Percentiles rank a stretch among this genome's conserved stretches.
phyloP scores from a whole-genome alignment of 2,797 vertebrate genomes.

The Cirrhinus mrigala region DNA sequence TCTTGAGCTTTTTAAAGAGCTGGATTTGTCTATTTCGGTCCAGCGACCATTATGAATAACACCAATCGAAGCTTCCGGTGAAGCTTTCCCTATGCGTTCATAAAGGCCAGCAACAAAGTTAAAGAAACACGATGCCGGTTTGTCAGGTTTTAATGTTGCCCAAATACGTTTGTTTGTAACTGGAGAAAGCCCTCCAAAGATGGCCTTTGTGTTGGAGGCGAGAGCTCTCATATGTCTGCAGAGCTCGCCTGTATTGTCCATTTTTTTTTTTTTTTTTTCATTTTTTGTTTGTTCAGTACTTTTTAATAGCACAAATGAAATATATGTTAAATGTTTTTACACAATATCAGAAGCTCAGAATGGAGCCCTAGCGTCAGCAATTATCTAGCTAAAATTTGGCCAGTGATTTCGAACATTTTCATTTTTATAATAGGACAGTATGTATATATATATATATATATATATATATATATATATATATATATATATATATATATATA shows the following conservation, averaged over 20 bases:
- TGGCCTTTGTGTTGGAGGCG: constrained; percentile 55
- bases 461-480: no score
- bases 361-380: not conserved
- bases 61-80: constrained; percentile 52
- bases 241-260: constrained; percentile 29
- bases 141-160: constrained; percentile 66
- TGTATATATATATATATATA: no score
- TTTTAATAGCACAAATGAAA: not conserved
- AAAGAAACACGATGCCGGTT: constrained; percentile 51
- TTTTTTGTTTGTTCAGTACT: not conserved
- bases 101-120: constrained; percentile 41
- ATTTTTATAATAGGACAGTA: not conserved
- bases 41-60: constrained; percentile 66
- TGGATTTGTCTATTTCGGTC: constrained; percentile 57
- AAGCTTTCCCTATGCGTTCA: constrained; percentile 59
- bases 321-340: not conserved
- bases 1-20: constrained; percentile 53
- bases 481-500: no score
- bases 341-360: constrained; percentile 9
- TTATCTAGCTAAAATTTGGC: not conserved
- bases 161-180: constrained; percentile 67
- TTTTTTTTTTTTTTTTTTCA: not conserved
- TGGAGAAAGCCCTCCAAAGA: constrained; percentile 63
- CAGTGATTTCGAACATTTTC: not conserved
- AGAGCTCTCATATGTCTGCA: constrained; percentile 53